phyloP scores from a whole-genome alignment of 2,113 vertebrate species.

The Siniperca knerii region DNA sequence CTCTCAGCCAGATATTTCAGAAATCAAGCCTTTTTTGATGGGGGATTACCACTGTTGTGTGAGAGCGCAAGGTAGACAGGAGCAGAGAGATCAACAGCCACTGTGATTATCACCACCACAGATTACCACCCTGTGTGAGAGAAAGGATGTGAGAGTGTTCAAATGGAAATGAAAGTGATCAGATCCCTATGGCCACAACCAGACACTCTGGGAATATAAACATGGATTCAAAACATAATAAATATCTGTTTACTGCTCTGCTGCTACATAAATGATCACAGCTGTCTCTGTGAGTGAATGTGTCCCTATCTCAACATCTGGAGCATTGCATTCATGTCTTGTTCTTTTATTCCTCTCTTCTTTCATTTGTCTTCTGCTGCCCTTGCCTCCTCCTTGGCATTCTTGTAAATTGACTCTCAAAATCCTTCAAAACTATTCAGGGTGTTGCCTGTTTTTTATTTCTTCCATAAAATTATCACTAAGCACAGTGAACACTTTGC shows the following conservation, averaged over 20 bases:
- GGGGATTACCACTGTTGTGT: conserved; percentile 20
- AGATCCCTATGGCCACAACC: not conserved
- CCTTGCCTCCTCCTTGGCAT: not conserved
- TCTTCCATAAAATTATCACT: conserved; percentile 48
- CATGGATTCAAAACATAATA: not conserved
- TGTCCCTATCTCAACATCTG: conserved; percentile 34
- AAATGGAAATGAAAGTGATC: conserved; percentile 19
- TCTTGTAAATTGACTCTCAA: conserved; percentile 12
- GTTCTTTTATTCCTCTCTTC: conserved; percentile 15
- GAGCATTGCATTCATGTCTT: conserved; percentile 1
- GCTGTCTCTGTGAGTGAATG: conserved; percentile 4
- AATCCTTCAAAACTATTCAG: conserved; percentile 15
- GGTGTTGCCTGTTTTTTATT: conserved; percentile 24
- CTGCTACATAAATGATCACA: conserved; percentile 5
- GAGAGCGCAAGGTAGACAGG: conserved; percentile 1
- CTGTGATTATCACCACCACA: not conserved
- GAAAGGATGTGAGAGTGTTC: conserved; percentile 2
- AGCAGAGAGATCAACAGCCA: conserved; percentile 15
- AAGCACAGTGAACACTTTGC: conserved; percentile 32
- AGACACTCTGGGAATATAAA: not conserved
- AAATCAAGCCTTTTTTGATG: conserved; percentile 22
- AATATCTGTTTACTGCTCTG: conserved; percentile 17
- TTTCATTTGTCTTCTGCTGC: conserved; percentile 12
- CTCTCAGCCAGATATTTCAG: conserved; percentile 45
- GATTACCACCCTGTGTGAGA: conserved; percentile 45